Conservation (phyloP, 2,113 vertebrate species). For the Cololabis saira region DNA sequence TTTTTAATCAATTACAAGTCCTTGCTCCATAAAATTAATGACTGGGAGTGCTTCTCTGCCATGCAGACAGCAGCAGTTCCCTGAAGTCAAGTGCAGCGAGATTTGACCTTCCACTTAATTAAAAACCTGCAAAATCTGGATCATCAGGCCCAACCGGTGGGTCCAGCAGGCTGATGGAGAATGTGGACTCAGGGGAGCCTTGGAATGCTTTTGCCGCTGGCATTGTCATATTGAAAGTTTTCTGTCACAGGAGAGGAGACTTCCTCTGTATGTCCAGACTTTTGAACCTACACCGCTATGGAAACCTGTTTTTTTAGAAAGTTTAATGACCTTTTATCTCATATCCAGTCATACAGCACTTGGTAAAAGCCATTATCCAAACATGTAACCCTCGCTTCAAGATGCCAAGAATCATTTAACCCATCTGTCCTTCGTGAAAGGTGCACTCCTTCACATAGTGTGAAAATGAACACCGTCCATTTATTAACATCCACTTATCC, state of each 20-base stretch:
- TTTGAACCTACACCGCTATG: conserved; percentile 52
- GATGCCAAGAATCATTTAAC: no score
- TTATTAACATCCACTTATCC: no score
- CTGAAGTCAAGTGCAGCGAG: conserved; percentile 75
- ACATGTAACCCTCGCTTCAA: no score
- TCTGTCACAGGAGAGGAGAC: conserved; percentile 50
- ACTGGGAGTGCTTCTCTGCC: conserved; percentile 69
- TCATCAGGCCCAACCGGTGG: conserved; percentile 60
- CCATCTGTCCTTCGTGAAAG: no score
- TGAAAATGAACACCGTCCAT: no score
- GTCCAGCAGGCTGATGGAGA: conserved; percentile 46
- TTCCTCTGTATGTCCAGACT: conserved; percentile 39
- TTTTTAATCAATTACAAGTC: conserved; percentile 79
- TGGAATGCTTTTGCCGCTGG: conserved; percentile 76
- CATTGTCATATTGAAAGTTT: conserved; percentile 78
- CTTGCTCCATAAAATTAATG: conserved; percentile 77
- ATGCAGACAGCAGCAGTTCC: conserved; percentile 74
- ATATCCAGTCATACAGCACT: no score
- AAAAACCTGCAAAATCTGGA: conserved; percentile 81
- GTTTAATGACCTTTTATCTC: conserved; percentile 3
- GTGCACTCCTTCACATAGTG: no score
- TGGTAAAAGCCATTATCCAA: no score
- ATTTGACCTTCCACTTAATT: conserved; percentile 84
- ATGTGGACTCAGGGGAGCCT: conserved; percentile 46
- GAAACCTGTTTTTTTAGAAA: conserved; percentile 24